phyloP scores from a whole-genome alignment of 2,888 invertebrate genomes.

The Philhelius pedissequus region DNA sequence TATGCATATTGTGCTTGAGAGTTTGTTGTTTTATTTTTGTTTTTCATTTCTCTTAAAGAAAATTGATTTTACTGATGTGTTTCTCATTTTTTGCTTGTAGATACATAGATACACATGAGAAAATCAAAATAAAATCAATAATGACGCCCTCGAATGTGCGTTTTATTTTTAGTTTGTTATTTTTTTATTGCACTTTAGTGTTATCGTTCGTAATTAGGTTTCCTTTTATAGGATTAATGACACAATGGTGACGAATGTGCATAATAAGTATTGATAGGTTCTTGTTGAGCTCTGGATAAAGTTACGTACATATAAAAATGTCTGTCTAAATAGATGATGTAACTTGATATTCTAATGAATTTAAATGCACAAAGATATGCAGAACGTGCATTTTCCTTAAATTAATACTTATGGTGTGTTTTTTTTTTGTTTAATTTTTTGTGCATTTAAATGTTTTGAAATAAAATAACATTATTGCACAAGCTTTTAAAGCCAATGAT shows the following conservation, averaged over 20 bases:
- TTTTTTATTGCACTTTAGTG: conserved; percentile 40
- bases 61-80: conserved; percentile 1
- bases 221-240: conserved; percentile 57
- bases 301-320: background rate
- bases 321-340: background rate
- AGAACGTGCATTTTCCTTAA: background rate
- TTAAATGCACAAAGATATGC: background rate
- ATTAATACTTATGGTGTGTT: too few species aligned
- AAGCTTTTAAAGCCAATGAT: too few species aligned
- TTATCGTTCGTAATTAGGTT: conserved; percentile 48
- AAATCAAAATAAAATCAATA: conserved; percentile 36
- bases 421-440: too few species aligned
- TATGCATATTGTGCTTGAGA: background rate
- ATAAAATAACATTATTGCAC: too few species aligned
- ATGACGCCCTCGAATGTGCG: conserved; percentile 11
- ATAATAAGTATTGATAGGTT: background rate
- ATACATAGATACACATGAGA: too few species aligned
- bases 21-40: background rate
- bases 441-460: too few species aligned
- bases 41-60: background rate
- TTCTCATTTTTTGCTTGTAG: background rate
- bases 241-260: conserved; percentile 23
- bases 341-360: background rate
- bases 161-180: conserved; percentile 8
- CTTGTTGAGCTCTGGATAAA: background rate